Evolutionary conservation across 2,797 vertebrate genomes (phyloP), one percentile per base, ranked within the genome.

Genomic region (Spondyliosoma cantharus): DNA sequence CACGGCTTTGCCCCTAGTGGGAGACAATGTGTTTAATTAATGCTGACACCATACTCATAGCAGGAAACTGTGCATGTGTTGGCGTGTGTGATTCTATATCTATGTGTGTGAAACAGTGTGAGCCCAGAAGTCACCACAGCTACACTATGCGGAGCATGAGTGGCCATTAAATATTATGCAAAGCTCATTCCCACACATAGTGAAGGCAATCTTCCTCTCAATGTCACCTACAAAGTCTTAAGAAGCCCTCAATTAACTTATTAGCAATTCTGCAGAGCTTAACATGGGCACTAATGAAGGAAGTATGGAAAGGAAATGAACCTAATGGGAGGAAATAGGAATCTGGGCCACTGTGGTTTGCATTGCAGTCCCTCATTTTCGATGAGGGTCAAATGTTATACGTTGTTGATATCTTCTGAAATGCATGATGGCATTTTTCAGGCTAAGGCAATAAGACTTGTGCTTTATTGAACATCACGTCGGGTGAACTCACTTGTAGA

Each of bases 201-300:
- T 76, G 86, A 68, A 85, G 85, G 82, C 87, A 89, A 84, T 90
- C 87, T 86, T 86, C 71, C 67, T 80, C 77, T 93, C 91, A 93
- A 91, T 91, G 93, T 92, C 91, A 91, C 90, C 91, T 90, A 88
- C 78, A 90, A 89, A 93, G 80, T 87, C 89, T 89, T 91, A 90
- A 92, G 89, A 90, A 92, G 88, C 81, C 85, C 88, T 87, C 87
- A 90, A 91, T 93, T 93, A 93, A 89, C 86, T 86, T 87, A 88
- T 92, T 92, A 91, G 85, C 78, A 84, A 83, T 84, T 86, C 90
- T 85, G 86, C 84, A 81, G 83, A 85, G 90, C 90, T 90, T 89
- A 90, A 90, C 84, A 78, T 61, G 69, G 63, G 24, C 25, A 32
- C 90, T 92, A 92, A 92, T 91, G 90, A 91, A 81, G 87, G 85